Base-by-base conservation (phyloP, 2,113 vertebrate species). In the Zapus hudsonius region DNA sequence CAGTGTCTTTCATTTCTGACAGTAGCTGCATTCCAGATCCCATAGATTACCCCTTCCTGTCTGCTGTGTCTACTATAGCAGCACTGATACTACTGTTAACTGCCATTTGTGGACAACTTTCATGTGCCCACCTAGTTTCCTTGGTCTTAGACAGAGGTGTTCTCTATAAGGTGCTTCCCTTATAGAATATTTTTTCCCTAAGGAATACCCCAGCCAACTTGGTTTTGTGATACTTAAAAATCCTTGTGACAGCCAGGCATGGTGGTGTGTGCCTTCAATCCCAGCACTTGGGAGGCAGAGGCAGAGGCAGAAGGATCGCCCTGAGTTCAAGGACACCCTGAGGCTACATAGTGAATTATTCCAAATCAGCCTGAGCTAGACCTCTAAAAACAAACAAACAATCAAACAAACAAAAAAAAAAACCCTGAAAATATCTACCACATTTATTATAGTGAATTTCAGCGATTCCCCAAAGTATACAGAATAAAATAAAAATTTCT, bases 141-240 rank as follows among this genome's bases (percentile, higher is more conserved):
- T 47, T 84, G 69, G 33, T 25, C 33, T 73, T 80, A 86, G 74
- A 95, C 67, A 73, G 47, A 83, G 86, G 33, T 74, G 10, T 74
- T 70, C 0, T 69, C 52, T 84, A n/a, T 44, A 81, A 33, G 12
- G 29, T 86, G 29, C 42, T 78, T 85, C 59, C 75, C 64, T 47
- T 23, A 6, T 78, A 67, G 36, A 69, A 6, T 75, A 38, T 38
- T 20, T 44, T 57, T 2, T 25, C 15, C 59, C 64, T 57, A 15
- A 36, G 36, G 17, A 44, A 59, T 36, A 85, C 36, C 84, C 40
- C 6, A 87, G 38, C 36, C 72, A 92, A 66, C 7, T 44, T 78
- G 38, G 47, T 3, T 31, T n/a, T n/a, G n/a, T n/a, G n/a, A n/a
- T n/a, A n/a, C n/a, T n/a, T n/a, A n/a, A n/a, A n/a, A n/a, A n/a